phyloP scores from a whole-genome alignment of 2,888 invertebrate species.

The Euphydryas editha region DNA sequence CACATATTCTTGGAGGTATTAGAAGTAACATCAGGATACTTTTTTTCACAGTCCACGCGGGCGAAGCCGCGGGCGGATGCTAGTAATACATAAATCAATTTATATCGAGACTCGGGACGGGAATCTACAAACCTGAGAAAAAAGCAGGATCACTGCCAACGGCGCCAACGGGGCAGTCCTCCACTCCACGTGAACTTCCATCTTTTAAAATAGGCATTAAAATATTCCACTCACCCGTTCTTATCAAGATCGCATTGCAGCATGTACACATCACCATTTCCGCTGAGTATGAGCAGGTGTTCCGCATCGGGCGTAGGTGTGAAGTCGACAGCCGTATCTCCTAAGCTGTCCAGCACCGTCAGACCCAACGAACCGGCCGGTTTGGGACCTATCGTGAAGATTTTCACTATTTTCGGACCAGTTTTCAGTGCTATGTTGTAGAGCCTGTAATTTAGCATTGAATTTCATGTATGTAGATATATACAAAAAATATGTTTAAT shows the following conservation, averaged over 20 bases:
- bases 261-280: conserved; percentile 92
- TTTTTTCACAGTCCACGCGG: no score
- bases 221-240: conserved; percentile 55
- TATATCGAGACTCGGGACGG: no score
- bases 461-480: background rate
- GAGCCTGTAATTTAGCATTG: conserved; percentile 59
- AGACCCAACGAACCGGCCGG: conserved; percentile 73
- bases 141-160: no score
- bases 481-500: no score
- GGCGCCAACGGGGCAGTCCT: no score
- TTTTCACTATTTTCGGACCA: conserved; percentile 69
- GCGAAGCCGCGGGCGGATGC: no score
- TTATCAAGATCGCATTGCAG: conserved; percentile 64
- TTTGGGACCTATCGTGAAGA: conserved; percentile 67
- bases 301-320: conserved; percentile 78
- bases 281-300: conserved; percentile 88
- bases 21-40: no score
- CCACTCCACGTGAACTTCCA: no score
- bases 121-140: no score
- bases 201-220: no score
- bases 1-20: no score
- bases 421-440: conserved; percentile 74
- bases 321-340: conserved; percentile 94
- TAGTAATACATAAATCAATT: no score
- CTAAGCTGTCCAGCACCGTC: conserved; percentile 84